These are phyloP conservation scores for Prochilodus magdalenae DNA, from an alignment of 2,113 vertebrate species.

Conservation along the genomic window DNA sequence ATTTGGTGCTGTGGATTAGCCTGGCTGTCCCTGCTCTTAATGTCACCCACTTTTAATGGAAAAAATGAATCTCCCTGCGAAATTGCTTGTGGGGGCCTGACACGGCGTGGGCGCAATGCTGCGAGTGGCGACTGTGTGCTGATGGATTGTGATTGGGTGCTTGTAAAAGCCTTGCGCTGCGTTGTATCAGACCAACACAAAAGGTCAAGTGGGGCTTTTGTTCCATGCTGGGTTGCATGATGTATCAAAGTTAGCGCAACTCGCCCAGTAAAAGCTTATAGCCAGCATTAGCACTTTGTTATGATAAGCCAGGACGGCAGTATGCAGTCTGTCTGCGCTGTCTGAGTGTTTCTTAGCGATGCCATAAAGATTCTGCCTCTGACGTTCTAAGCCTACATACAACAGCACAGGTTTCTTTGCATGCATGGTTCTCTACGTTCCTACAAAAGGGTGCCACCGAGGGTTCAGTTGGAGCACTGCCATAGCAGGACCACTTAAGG, in stretches of 20 bases:
- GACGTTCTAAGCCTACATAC: not conserved
- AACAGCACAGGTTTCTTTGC: too few species aligned
- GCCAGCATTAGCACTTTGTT: not conserved
- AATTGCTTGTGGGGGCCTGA: constrained; percentile 49
- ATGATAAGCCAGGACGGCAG: not conserved
- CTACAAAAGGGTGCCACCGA: too few species aligned
- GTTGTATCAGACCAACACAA: constrained; percentile 23
- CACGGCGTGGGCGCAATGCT: constrained; percentile 14
- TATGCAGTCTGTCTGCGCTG: not conserved
- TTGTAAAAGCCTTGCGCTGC: not conserved
- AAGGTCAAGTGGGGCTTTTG: constrained; percentile 50
- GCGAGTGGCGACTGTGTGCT: not conserved
- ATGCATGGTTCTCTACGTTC: too few species aligned
- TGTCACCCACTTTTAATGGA: constrained; percentile 54
- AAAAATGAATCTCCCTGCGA: constrained; percentile 50
- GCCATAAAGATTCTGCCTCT: not conserved
- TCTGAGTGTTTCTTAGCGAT: not conserved
- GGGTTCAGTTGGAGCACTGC: too few species aligned
- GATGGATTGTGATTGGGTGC: constrained; percentile 39
- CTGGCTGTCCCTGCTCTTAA: constrained; percentile 43
- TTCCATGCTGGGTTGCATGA: constrained; percentile 1
- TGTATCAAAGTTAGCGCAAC: not conserved
- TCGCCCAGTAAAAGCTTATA: not conserved
- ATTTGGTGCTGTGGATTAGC: constrained; percentile 48
- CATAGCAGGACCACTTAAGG: too few species aligned